These are phyloP conservation scores for Epicauta chinensis DNA, from an alignment of 1,140 invertebrate species.

Conservation along the genomic window DNA sequence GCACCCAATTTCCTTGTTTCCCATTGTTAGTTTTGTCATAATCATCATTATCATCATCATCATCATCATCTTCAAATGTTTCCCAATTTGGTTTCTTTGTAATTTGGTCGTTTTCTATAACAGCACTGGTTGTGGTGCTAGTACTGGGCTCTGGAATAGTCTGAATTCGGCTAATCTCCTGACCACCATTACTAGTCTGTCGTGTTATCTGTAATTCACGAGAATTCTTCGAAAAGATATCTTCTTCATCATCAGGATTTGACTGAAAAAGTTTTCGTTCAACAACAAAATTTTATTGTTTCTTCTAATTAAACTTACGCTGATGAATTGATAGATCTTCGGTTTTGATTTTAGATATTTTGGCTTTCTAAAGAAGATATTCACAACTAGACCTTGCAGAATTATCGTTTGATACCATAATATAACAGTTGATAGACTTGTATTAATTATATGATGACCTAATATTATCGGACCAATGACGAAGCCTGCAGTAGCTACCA, in stretches of 20 bases:
- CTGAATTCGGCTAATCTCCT: constrained; percentile 6
- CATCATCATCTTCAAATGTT: constrained; percentile 21
- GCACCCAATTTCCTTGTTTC: constrained; percentile 13
- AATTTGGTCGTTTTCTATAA: constrained; percentile 5
- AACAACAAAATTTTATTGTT: neutral
- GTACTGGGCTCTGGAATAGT: neutral
- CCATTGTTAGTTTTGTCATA: neutral
- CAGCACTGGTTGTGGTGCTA: constrained; percentile 1
- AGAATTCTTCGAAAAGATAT: constrained; percentile 34
- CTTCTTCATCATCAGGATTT: constrained; percentile 35
- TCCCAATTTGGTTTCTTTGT: constrained; percentile 18
- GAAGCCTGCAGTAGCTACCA: constrained; percentile 27
- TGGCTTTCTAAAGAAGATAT: constrained; percentile 34
- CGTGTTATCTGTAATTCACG: constrained; percentile 32
- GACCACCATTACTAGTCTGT: constrained; percentile 14
- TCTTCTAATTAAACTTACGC: constrained; percentile 20
- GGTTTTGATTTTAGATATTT: constrained; percentile 32
- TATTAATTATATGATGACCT: constrained; percentile 27
- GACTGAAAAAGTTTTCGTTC: constrained; percentile 18
- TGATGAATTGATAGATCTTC: constrained; percentile 28
- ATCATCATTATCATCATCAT: constrained; percentile 11
- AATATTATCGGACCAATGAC: constrained; percentile 30
- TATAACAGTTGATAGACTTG: constrained; percentile 27
- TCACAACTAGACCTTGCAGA: constrained; percentile 32
- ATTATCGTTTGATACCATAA: constrained; percentile 39